These are phyloP conservation scores for Micrastur ruficollis DNA, from an alignment of 2,797 vertebrate species.

Conservation along the genomic window DNA sequence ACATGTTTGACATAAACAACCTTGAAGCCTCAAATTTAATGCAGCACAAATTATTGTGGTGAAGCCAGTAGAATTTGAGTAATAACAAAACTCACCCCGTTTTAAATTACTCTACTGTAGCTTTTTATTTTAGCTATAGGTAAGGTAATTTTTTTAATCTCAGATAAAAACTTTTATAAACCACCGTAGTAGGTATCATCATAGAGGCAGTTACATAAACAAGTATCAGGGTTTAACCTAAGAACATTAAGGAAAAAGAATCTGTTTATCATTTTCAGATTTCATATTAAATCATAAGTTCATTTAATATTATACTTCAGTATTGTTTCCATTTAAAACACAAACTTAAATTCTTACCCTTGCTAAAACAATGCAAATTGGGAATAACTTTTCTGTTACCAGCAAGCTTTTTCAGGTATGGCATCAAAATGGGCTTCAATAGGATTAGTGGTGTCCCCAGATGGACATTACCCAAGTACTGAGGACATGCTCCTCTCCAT, in stretches of 20 bases:
- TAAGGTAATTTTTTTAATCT: constrained; percentile 2
- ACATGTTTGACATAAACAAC: neutral
- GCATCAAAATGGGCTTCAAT: neutral
- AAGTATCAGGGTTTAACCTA: neutral
- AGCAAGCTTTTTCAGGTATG: neutral
- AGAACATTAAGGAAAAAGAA: neutral
- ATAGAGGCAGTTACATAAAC: neutral
- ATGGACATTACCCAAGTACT: neutral
- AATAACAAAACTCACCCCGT: neutral
- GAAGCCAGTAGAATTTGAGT: neutral
- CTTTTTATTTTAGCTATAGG: constrained; percentile 2
- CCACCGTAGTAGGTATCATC: neutral
- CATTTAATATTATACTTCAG: neutral
- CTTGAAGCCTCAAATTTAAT: neutral
- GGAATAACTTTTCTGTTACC: neutral
- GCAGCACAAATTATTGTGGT: neutral
- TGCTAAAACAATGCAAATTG: neutral
- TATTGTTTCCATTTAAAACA: neutral
- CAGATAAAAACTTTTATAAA: neutral
- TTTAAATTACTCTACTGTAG: neutral
- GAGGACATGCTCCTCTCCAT: neutral
- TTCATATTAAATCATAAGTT: neutral
- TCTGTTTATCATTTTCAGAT: neutral
- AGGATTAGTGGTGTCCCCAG: neutral
- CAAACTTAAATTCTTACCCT: neutral